phyloP scores from a whole-genome alignment of 2,113 vertebrate species.

The Larimichthys polyactis region DNA sequence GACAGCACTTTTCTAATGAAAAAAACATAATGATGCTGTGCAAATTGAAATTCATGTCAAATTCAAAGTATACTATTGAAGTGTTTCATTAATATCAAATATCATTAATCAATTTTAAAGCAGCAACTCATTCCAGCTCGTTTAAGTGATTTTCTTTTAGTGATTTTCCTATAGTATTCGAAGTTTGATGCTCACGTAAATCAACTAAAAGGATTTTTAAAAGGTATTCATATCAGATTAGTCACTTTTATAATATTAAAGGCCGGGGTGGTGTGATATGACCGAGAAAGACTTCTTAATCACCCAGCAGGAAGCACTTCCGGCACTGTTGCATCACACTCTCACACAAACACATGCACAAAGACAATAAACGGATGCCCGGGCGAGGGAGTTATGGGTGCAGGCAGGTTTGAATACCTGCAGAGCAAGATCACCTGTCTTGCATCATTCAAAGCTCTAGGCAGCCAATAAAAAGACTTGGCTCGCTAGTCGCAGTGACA shows the following conservation, averaged over 20 bases:
- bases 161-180: background rate
- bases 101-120: background rate
- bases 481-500: background rate
- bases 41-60: background rate
- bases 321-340: conserved; percentile 64
- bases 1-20: background rate
- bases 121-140: too few species aligned
- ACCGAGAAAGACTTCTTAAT: conserved; percentile 51
- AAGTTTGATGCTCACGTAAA: background rate
- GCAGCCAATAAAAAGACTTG: conserved; percentile 58
- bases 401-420: conserved; percentile 75
- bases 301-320: conserved; percentile 63
- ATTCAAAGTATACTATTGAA: background rate
- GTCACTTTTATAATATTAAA: conserved; percentile 33
- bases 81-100: background rate
- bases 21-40: background rate
- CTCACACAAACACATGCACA: conserved; percentile 35
- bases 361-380: conserved; percentile 50
- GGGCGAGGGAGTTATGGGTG: conserved; percentile 54
- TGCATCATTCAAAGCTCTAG: conserved; percentile 61
- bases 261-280: conserved; percentile 37
- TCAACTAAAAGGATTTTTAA: conserved; percentile 28
- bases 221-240: conserved; percentile 13
- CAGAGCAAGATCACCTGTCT: conserved; percentile 74
- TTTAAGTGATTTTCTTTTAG: background rate